phyloP scores from a whole-genome alignment of 2,113 vertebrate genomes.

The Corvus moneduloides region DNA sequence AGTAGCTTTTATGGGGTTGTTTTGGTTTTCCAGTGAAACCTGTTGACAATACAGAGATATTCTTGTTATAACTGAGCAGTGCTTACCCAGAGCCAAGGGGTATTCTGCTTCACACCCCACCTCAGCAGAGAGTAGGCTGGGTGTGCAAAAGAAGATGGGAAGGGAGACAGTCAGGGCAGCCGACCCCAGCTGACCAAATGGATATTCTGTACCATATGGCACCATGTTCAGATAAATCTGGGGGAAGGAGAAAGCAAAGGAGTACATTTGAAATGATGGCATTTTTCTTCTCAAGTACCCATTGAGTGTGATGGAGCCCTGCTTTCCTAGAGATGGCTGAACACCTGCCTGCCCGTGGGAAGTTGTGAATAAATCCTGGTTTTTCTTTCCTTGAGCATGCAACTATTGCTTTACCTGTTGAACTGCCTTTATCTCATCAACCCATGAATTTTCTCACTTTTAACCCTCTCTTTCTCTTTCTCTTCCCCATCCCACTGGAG shows the following conservation, averaged over 20 bases:
- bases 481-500: not conserved
- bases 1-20: not conserved
- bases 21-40: not conserved
- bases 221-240: not conserved
- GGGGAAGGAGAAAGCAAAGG: not conserved
- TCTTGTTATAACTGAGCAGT: not conserved
- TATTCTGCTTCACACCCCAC: not conserved
- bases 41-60: no score
- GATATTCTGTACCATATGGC: rapidly evolving
- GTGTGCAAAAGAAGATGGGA: not conserved
- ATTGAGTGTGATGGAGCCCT: not conserved
- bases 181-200: rapidly evolving
- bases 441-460: not conserved
- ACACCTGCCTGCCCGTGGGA: not conserved
- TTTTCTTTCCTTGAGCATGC: not conserved
- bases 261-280: not conserved
- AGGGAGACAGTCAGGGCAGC: no score
- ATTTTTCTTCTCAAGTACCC: not conserved
- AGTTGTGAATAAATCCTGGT: not conserved
- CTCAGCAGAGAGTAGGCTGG: not conserved
- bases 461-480: not conserved
- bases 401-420: not conserved
- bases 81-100: not conserved
- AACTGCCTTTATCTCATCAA: not conserved
- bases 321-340: not conserved